Conservation (phyloP, 1,140 invertebrate genomes). For the Ladona fulva region DNA sequence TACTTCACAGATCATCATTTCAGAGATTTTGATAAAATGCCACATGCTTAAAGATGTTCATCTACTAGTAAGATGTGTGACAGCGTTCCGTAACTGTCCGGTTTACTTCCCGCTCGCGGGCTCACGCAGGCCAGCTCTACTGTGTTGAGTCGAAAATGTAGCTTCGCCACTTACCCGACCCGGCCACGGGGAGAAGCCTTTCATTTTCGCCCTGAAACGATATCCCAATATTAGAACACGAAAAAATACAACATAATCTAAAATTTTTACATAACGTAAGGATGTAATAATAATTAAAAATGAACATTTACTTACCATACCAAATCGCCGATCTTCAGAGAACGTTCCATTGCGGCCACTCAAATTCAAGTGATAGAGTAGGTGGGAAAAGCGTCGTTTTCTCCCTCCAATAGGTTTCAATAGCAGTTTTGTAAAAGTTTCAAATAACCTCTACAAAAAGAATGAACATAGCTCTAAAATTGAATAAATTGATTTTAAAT, state of each 20-base stretch:
- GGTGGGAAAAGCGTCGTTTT: slow-evolving; percentile 7
- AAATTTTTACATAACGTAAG: no score
- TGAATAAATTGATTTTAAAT: neutral
- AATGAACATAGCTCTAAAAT: neutral
- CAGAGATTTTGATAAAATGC: no score
- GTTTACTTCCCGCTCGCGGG: slow-evolving; percentile 5
- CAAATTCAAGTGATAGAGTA: slow-evolving; percentile 10
- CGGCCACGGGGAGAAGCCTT: neutral
- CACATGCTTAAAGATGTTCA: no score
- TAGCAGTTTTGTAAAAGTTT: neutral
- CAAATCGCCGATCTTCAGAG: neutral
- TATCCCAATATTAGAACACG: neutral
- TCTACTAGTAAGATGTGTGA: no score
- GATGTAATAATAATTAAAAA: no score
- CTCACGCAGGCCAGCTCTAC: neutral
- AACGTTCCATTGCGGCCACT: neutral
- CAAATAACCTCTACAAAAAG: neutral
- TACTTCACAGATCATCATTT: no score
- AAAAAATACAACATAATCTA: no score
- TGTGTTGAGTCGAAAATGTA: neutral
- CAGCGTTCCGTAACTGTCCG: neutral
- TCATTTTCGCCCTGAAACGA: neutral
- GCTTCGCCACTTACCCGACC: neutral
- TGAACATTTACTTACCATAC: neutral
- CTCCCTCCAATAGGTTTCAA: neutral